Base-by-base conservation (phyloP, 2,888 invertebrate genomes). In the Brenthis daphne region DNA sequence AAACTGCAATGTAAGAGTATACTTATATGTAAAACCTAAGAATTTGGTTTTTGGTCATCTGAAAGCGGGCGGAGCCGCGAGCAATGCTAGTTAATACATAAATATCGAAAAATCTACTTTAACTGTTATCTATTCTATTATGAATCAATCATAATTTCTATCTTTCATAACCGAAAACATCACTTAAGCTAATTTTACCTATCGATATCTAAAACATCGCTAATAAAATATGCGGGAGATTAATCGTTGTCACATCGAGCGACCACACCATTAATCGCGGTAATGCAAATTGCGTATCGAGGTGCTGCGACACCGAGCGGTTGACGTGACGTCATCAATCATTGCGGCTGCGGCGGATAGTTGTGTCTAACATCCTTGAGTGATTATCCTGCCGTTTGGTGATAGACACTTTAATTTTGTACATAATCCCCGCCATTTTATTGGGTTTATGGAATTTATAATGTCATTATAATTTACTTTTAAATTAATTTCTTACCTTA, bases 221-320 rank as follows among this genome's bases (percentile, higher is more conserved):
- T 56, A 70, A 70, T 63, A 53, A 66, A 58, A 67, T 55, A 66
- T 65, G 68, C 68, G 24, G 65, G 67, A 69, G 55, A 74, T 77
- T 72, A 73, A 76, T 76, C 70, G 69, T 67, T 57, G 74, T 61
- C 68, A 63, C 70, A 47, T 50, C 54, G 57, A 50, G 63, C 64
- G 57, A 64, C 50, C 61, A 33, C 61, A 20, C 80, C 78, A 83
- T 84, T 82, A 84, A 84, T 84, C 83, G 80, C 80, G 77, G 82
- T 79, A 77, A 81, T 80, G 80, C 79, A 85, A 82, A 85, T 83
- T 80, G 77, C 77, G 77, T 77, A 79, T 72, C 56, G 68, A 51
- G 68, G 67, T 73, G 67, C 57, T 33, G 65, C 61, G 61, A 56
- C 71, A 60, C 53, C 55, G 68, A 57, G 37, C 37, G 24, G 64